Percentiles rank a stretch among this genome's conserved stretches.
Evolutionary conservation across 2,888 invertebrate species (phyloP).

Genomic region (Amiota communis): DNA sequence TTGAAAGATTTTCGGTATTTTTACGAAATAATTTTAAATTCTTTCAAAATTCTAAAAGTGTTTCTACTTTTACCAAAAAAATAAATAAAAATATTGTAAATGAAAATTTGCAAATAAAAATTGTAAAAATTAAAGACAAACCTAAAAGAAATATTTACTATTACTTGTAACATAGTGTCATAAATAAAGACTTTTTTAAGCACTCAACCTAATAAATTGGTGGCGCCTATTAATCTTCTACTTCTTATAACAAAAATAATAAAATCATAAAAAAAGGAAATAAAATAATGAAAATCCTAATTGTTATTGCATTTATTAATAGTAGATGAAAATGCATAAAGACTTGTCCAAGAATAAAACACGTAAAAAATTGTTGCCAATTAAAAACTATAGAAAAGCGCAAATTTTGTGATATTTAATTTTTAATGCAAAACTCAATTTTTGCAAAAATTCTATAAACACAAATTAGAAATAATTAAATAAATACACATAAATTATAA

Average conservation of each 20-base stretch:
- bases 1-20: conserved; percentile 19
- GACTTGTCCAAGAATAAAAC: conserved; percentile 70
- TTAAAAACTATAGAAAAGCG: conserved; percentile 39
- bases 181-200: conserved; percentile 28
- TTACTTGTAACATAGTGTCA: conserved; percentile 24
- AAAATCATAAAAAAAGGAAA: background rate
- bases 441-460: conserved; percentile 20
- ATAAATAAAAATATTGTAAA: background rate
- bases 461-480: conserved; percentile 24
- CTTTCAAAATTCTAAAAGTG: conserved; percentile 11
- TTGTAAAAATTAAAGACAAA: background rate
- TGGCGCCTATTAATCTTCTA: no score
- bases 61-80: no score
- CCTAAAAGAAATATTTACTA: background rate
- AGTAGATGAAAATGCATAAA: conserved; percentile 71
- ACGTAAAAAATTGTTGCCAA: conserved; percentile 63
- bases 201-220: background rate
- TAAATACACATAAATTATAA: no score
- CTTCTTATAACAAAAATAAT: background rate
- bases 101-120: background rate
- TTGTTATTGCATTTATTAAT: conserved; percentile 46
- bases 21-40: conserved; percentile 11
- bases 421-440: conserved; percentile 30
- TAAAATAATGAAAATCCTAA: conserved; percentile 50
- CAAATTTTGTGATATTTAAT: conserved; percentile 60